Evolutionary conservation across 2,888 invertebrate species (phyloP).

Genomic region (Pyrocoelia pectoralis): DNA sequence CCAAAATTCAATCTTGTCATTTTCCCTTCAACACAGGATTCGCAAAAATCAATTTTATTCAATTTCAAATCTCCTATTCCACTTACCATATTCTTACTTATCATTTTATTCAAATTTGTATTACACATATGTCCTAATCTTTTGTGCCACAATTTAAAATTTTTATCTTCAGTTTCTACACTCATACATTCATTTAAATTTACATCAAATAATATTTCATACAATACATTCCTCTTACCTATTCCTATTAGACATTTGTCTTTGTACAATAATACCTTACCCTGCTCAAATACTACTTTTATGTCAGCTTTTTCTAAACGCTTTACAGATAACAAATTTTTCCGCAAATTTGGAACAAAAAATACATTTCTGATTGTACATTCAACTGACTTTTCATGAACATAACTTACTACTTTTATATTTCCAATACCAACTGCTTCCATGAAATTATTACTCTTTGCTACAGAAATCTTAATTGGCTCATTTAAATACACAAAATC

Average conservation of each 20-base stretch:
- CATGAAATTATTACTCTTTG: too few relatives aligned
- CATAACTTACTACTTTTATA: too few relatives aligned
- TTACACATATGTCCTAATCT: neutral
- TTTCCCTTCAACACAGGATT: neutral
- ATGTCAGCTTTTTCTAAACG: neutral
- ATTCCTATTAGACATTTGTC: neutral
- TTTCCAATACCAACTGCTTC: too few relatives aligned
- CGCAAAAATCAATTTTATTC: neutral
- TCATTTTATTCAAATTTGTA: neutral
- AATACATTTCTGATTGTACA: neutral
- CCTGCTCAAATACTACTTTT: neutral
- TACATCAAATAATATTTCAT: neutral
- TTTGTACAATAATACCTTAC: neutral
- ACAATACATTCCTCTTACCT: too few relatives aligned
- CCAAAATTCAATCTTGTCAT: neutral
- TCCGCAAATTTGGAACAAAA: neutral
- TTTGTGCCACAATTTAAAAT: neutral
- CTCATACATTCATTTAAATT: neutral
- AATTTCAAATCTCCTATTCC: neutral
- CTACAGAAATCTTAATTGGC: too few relatives aligned
- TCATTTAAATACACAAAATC: too few relatives aligned
- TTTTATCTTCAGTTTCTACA: neutral
- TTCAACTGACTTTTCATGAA: too few relatives aligned
- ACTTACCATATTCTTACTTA: neutral
- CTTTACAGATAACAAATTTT: neutral